Base-by-base conservation (phyloP, 2,888 invertebrate species). In the Trichacis sp. region DNA sequence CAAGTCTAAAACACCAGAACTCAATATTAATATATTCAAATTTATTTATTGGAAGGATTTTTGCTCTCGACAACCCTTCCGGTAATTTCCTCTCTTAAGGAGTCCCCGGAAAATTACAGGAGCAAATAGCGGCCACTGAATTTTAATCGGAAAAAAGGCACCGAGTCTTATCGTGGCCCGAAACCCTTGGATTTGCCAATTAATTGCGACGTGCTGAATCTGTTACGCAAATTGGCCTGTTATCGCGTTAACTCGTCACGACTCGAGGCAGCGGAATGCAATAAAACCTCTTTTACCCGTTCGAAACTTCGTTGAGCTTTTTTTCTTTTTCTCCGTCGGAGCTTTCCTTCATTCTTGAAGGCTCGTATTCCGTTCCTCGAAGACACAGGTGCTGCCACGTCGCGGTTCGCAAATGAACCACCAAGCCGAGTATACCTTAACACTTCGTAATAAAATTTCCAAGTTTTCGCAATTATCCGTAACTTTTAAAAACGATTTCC, bases 21-120 rank as follows among this genome's bases (percentile, higher is more conserved):
- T 79, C 77, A 78, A 73, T 79, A 82, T 82, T 82, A 81, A 82
- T 82, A 74, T 82, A 82, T 82, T 82, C 81, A 82, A 82, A 82
- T 82, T 82, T 82, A 82, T 82, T 82, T 82, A 82, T 82, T 82
- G 82, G 81, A 70, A 75, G 78, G 79, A 79, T 80, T 80, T 80
- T 79, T 77, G 77, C 45, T 36, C 54, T 54, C 58, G 47, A 64
- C 50, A 64, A 64, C 64, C 64, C 64, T 59, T 64, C 47, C 40
- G 50, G 78, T 82, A 82, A 83, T 83, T 83, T 82, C 82, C 80
- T 74, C 78, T 77, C 77, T 81, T 82, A 83, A 83, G 79, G 78
- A 81, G 82, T 80, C 81, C 80, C 77, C 78, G 79, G 76, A 80
- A 81, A 82, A 83, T 83, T 83, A 83, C 81, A 75, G 78, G 75